Evolutionary conservation across 2,113 vertebrate genomes (phyloP).

Genomic region (Anas platyrhynchos): DNA sequence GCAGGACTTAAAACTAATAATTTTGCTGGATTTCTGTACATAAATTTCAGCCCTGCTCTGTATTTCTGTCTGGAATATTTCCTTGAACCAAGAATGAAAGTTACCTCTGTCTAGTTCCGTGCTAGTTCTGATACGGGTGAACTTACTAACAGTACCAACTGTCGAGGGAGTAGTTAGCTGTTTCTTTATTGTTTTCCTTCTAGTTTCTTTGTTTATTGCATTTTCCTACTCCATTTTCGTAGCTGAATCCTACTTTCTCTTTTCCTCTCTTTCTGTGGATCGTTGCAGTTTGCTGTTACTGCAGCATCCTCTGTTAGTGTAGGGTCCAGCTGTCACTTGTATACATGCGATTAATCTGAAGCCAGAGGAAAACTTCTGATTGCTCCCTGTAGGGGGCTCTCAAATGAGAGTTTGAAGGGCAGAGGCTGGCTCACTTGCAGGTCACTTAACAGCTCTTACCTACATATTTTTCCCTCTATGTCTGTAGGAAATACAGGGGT

Average conservation of each 20-base stretch:
- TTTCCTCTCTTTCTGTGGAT: background rate
- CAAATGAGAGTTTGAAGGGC: background rate
- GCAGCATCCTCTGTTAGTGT: background rate
- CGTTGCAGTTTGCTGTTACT: background rate
- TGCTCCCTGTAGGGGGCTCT: background rate
- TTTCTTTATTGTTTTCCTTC: background rate
- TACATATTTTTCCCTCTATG: fast-evolving
- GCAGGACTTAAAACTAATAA: background rate
- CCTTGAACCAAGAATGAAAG: background rate
- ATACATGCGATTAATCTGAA: background rate
- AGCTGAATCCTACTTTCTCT: background rate
- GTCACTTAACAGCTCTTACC: background rate
- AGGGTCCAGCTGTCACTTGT: background rate
- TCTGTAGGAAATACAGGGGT: background rate
- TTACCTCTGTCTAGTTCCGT: background rate
- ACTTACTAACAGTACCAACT: background rate
- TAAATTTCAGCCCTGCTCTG: background rate
- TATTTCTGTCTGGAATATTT: background rate
- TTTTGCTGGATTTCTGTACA: background rate
- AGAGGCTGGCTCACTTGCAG: background rate
- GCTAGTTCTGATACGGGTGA: background rate
- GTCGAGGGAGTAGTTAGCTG: background rate
- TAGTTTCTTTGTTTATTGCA: background rate
- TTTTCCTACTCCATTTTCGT: background rate
- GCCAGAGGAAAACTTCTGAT: background rate